Evolutionary conservation across 2,113 vertebrate genomes (phyloP), one percentile per base, ranked within the genome.

Genomic region (Sialia sialis): DNA sequence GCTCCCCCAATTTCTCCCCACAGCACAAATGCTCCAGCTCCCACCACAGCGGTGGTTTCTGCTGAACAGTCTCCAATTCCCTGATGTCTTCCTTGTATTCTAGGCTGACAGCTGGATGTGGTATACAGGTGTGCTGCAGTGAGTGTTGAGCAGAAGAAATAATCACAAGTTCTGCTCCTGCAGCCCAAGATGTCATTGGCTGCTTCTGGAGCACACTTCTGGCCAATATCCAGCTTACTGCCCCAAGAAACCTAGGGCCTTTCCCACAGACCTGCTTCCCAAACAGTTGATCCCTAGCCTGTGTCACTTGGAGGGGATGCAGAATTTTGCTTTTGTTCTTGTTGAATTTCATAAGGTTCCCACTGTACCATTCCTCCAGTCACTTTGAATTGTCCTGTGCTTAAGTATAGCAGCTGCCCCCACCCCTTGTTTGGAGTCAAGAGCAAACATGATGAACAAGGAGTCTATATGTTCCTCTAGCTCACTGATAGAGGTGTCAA

Each of bases 341-440:
- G 4, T 21, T 84, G 8, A 43, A 32, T 48, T 60, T 21, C 0
- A 0, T 48, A n/a, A 38, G 5, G 10, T 38, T 66, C 6, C 17
- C n/a, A 4, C 21, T 49, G 13, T 39, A 48, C 11, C 16, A 22
- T 38, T 76, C 16, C 26, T 36, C 26, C 7, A 30, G 44, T 9
- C 51, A 52, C 9, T 36, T 22, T 10, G 9, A 73, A 38, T 59
- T 41, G 27, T 10, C 19, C 22, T 48, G 9, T n/a, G 39, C 4
- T 78, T 21, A 34, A 38, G 16, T 16, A 25, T 0, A 52, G 15
- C 8, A 88, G 15, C 55, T 75, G 5, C 4, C 6, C 5, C 7
- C 20, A 2, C 1, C 2, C 3, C 3, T 16, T 18, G 2, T 44
- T 32, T 60, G 10, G 27, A 64, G 32, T 34, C 51, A 55, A 39